Base-by-base conservation (phyloP, 2,113 vertebrate species). In the Gallinago undulata region DNA sequence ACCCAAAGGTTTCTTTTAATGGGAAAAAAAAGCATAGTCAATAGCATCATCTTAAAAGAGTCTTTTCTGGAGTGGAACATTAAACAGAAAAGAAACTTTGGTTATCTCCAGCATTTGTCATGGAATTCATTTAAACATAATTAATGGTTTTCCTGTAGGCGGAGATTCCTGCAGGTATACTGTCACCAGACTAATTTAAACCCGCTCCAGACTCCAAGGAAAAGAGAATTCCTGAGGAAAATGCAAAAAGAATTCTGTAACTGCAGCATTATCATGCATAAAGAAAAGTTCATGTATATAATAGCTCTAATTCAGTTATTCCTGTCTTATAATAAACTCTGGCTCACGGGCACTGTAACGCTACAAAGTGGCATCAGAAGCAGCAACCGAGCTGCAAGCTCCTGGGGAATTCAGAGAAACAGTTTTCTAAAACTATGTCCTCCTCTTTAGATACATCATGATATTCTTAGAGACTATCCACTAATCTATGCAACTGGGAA, bases 401-500 rank as follows among this genome's bases (percentile, higher is more conserved):
- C 66, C 68, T 76, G 69, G 56, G 53, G 81, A 84, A 78, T 84
- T 88, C 60, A 95, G 85, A 75, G 66, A 94, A 84, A 83, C 1
- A 0, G 87, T 92, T 87, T 97, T 41, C 37, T 95, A 68, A 77
- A 92, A 94, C 95, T 53, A 81, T 86, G 74, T 86, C 67, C 82
- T 96, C 74, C 35, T 96, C 91, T 94, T 95, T 57, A 94, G 72
- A 91, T 81, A 63, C 1, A 10, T 90, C 68, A 68, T 6, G 69
- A 75, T 91, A 90, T 73, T 84, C 55, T 94, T 92, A 87, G 79
- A 94, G 81, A 82, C 66, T 82, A 95, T 5, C 23, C 73, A 94
- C 83, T 97, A 87, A 95, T 91, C 96, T 95, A 83, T 48, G 89
- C 85, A 97, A 66, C n/a, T 51, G 68, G 80, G 68, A 94, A 53